Evolutionary conservation across 2,888 invertebrate genomes (phyloP).

Genomic region (Drosophila kanekoi): DNA sequence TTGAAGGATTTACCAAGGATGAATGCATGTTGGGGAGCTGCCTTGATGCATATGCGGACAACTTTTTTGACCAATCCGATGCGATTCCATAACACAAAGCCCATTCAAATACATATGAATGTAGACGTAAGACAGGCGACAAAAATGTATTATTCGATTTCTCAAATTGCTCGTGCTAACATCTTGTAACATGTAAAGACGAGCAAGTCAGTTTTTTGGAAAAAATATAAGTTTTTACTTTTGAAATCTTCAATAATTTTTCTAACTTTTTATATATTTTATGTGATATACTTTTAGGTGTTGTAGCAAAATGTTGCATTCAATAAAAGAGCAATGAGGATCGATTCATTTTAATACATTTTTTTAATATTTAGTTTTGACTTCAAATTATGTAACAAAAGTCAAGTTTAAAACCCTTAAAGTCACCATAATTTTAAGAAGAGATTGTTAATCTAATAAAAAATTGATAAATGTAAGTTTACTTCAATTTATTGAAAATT

Average conservation of each 20-base stretch:
- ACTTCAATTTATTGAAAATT: too few species aligned
- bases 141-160: background rate
- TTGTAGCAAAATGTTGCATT: background rate
- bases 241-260: background rate
- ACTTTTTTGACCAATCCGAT: slow-evolving; percentile 16
- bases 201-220: too few species aligned
- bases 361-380: background rate
- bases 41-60: slow-evolving; percentile 15
- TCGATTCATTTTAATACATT: background rate
- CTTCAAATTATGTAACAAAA: too few species aligned
- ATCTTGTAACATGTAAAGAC: too few species aligned
- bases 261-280: background rate
- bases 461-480: too few species aligned
- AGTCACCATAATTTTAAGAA: too few species aligned
- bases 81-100: slow-evolving; percentile 16
- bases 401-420: too few species aligned
- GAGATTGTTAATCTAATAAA: too few species aligned
- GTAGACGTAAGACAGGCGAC: slow-evolving; percentile 17
- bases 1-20: slow-evolving; percentile 42
- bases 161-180: background rate
- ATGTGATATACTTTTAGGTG: slow-evolving; percentile 15
- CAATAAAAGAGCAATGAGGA: background rate
- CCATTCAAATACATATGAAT: background rate
- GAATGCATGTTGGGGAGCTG: slow-evolving; percentile 11
- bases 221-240: background rate